Base-by-base conservation (phyloP, 2,888 invertebrate species). In the Epiblema foenella region DNA sequence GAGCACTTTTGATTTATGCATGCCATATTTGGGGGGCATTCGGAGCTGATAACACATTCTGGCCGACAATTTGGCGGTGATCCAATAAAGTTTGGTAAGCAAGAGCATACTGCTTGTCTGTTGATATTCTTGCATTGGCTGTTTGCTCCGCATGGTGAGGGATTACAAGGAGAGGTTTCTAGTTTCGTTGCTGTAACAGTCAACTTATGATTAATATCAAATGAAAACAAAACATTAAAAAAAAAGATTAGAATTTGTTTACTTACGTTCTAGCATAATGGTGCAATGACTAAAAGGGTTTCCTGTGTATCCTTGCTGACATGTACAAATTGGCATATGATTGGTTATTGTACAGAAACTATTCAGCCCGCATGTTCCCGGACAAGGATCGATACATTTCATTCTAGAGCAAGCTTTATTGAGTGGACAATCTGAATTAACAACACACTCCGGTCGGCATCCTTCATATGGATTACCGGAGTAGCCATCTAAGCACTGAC, bases 391-490 rank as follows among this genome's bases (percentile, higher is more conserved):
- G 68, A 94, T 88, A 83, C 97, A 97, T 84, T 96, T 96, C 86
- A 95, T 95, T 82, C 95, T 94, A 11, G 96, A 94, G 81, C 97
- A 97, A 20, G 96, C 96, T 79, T 91, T 94, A 78, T 96, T 95
- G 0, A 96, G 94, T 0, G 96, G 93, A 82, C 97, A 97, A 81
- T 97, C 97, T 0, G 96, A 95, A 86, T 96, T 96, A 7, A 96
- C 89, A 0, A 95, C 89, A 83, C 97, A 97, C 89, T 97, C 96
- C 10, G 96, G 96, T 73, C 96, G 93, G 83, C 97, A 97, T 46
- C 95, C 96, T 88, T 96, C 96, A 83, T 96, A 96, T 10, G 97
- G 97, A 89, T 97, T 96, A 74, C 97, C 97, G 75, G 95, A 94
- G 80, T 94, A 96, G 5, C 93, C 94, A 37, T 94, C 94, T 59